A percentile compares a stretch with the other conserved stretches of the same genome.
phyloP scores from a whole-genome alignment of 2,113 vertebrate species.

The Cnemophilus loriae region DNA sequence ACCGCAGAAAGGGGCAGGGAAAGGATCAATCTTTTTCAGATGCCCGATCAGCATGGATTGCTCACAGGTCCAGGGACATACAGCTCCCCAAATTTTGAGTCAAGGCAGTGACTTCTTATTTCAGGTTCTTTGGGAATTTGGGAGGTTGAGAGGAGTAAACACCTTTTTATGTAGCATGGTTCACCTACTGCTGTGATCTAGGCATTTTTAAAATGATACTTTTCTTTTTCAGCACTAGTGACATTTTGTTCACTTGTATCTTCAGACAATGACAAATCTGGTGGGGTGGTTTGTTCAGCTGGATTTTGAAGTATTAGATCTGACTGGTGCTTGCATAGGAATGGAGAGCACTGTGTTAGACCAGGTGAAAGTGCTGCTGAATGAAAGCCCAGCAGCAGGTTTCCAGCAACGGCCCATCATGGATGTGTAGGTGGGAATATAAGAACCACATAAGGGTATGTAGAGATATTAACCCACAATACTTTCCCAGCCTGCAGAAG shows the following conservation, averaged over 20 bases:
- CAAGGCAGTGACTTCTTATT: background rate
- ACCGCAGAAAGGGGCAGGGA: background rate
- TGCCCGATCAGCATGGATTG: fast-evolving
- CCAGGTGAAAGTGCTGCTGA: background rate
- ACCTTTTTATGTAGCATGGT: background rate
- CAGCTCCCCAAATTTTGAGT: background rate
- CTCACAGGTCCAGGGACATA: background rate
- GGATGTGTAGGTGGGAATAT: fast-evolving
- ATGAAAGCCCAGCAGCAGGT: background rate
- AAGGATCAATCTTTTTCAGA: background rate
- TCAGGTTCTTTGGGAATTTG: background rate
- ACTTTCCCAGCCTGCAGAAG: background rate
- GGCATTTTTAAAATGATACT: fast-evolving
- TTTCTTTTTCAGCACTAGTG: background rate
- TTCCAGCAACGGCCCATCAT: background rate
- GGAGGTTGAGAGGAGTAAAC: background rate
- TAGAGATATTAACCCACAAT: background rate
- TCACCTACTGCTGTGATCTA: background rate
- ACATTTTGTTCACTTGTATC: background rate
- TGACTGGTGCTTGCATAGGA: background rate
- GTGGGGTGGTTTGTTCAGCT: background rate
- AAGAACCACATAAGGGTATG: background rate
- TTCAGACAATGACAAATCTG: background rate
- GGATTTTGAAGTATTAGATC: background rate
- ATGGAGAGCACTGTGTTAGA: fast-evolving